A percentile compares a stretch with the other conserved stretches of the same genome.
These are phyloP conservation scores for Gymnorhina tibicen DNA, from an alignment of 2,113 vertebrate species.

Conservation along the genomic window DNA sequence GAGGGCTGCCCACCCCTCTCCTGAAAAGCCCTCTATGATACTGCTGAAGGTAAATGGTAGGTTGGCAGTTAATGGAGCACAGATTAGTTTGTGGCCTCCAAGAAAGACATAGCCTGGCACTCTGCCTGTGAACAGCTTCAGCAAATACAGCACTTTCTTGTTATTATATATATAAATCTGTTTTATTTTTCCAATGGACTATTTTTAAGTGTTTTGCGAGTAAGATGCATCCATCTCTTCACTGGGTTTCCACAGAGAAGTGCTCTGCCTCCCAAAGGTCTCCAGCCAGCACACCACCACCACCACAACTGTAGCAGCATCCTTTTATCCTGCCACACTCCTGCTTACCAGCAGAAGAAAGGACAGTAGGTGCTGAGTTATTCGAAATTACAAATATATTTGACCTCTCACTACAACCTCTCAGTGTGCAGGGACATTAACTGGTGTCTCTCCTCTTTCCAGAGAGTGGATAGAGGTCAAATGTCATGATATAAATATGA, in stretches of 20 bases:
- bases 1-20: too few species aligned
- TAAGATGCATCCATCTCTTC: background rate
- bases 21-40: background rate
- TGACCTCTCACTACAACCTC: background rate
- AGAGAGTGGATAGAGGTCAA: background rate
- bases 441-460: background rate
- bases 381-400: background rate
- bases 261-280: background rate
- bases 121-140: background rate
- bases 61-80: background rate
- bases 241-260: background rate
- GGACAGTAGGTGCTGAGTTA: background rate
- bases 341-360: background rate
- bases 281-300: background rate
- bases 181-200: background rate
- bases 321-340: background rate
- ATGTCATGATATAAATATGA: background rate
- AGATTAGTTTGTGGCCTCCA: background rate
- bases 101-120: background rate
- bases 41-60: fast-evolving
- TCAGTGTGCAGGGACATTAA: background rate
- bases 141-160: background rate
- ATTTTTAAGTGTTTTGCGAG: background rate
- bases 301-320: background rate
- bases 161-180: background rate